Conservation (phyloP, 2,888 invertebrate species). For the Odontocolon sp. region DNA sequence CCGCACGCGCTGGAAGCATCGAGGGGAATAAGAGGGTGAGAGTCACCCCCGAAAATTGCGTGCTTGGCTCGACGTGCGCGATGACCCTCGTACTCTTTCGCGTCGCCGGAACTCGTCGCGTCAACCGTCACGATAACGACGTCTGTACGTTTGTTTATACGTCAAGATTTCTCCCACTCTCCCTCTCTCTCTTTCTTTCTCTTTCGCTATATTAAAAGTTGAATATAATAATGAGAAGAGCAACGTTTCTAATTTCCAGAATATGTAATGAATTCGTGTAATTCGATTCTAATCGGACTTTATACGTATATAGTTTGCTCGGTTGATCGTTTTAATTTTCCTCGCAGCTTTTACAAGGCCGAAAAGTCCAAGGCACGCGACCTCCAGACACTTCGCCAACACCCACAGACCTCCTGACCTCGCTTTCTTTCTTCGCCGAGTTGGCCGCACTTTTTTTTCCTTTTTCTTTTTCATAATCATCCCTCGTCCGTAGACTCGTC, state of each 20-base stretch:
- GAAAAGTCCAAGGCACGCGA: slow-evolving; percentile 48
- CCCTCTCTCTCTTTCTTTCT: no score
- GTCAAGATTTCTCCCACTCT: no score
- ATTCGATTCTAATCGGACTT: no score
- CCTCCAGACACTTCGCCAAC: slow-evolving; percentile 54
- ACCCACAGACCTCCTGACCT: slow-evolving; percentile 58
- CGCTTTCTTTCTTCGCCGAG: slow-evolving; percentile 49
- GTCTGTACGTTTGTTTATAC: background rate
- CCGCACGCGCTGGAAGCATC: slow-evolving; percentile 37
- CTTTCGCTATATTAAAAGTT: no score
- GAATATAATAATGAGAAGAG: no score
- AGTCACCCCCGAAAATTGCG: slow-evolving; percentile 42
- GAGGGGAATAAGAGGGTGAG: slow-evolving; percentile 7
- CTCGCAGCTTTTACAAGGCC: slow-evolving; percentile 32
- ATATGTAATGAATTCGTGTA: no score
- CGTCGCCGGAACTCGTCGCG: no score
- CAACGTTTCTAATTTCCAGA: no score
- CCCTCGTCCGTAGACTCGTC: no score
- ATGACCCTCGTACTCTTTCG: slow-evolving; percentile 31
- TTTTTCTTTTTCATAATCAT: background rate
- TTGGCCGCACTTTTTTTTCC: slow-evolving; percentile 37
- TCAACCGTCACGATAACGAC: slow-evolving; percentile 10
- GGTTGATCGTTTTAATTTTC: background rate
- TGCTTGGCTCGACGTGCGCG: slow-evolving; percentile 21
- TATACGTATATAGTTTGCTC: background rate